phyloP scores from a whole-genome alignment of 2,888 invertebrate species.

The Coleophora deauratella region DNA sequence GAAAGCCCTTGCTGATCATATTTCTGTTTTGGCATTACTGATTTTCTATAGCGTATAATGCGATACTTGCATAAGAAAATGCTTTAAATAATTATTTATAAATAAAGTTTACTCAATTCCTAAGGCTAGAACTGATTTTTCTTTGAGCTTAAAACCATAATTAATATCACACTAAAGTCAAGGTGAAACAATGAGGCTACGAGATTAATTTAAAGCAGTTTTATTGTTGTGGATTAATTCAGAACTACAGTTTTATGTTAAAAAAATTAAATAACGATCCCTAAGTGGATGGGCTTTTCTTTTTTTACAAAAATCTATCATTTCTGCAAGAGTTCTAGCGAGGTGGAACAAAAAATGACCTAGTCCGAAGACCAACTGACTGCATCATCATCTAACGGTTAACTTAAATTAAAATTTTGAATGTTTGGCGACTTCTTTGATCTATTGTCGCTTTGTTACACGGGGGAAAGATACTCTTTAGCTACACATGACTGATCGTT shows the following conservation, averaged over 20 bases:
- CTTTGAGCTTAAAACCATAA: conserved; percentile 43
- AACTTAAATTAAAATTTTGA: conserved; percentile 54
- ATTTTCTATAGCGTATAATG: conserved; percentile 21
- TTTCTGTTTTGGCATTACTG: conserved; percentile 20
- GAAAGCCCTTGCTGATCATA: conserved; percentile 39
- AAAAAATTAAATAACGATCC: too few species aligned
- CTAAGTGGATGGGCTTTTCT: too few species aligned
- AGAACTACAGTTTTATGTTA: too few species aligned
- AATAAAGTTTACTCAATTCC: too few species aligned
- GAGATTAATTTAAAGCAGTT: conserved; percentile 35
- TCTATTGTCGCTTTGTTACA: too few species aligned
- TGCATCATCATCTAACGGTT: conserved; percentile 63
- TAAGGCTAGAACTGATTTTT: conserved; percentile 5
- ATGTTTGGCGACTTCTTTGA: too few species aligned
- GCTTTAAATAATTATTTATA: too few species aligned
- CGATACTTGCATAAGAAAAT: conserved; percentile 30
- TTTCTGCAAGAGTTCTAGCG: conserved; percentile 1
- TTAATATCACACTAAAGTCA: conserved; percentile 46
- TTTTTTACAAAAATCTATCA: too few species aligned
- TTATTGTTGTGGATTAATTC: conserved; percentile 16
- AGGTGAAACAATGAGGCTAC: conserved; percentile 43
- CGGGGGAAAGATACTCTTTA: too few species aligned
- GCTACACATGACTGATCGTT: too few species aligned
- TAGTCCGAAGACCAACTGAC: conserved; percentile 61
- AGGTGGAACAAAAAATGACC: conserved; percentile 61